These are phyloP conservation scores for Phragmatobia fuliginosa DNA, from an alignment of 2,888 invertebrate species.

Conservation along the genomic window DNA sequence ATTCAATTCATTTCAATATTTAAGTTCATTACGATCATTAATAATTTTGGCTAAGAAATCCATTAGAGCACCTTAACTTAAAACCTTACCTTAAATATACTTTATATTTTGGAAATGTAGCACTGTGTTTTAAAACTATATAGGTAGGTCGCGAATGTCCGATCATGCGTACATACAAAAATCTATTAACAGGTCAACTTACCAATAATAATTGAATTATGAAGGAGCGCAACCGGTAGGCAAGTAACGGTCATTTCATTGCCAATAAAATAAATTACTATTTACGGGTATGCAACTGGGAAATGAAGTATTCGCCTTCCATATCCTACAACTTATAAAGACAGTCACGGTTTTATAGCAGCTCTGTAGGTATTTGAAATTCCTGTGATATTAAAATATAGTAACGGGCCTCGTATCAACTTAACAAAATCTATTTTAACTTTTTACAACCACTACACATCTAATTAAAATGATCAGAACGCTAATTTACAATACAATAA, in stretches of 20 bases:
- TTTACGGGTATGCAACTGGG: constrained; percentile 51
- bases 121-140: not conserved
- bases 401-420: constrained; percentile 31
- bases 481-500: constrained; percentile 26
- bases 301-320: constrained; percentile 45
- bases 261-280: constrained; percentile 63
- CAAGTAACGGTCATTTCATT: constrained; percentile 56
- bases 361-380: constrained; percentile 30
- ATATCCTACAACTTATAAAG: constrained; percentile 49
- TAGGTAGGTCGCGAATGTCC: too few relatives aligned
- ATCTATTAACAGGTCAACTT: not conserved
- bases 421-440: constrained; percentile 27
- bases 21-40: not conserved
- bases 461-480: constrained; percentile 43
- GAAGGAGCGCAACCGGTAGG: constrained; percentile 38
- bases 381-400: constrained; percentile 38
- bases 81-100: not conserved
- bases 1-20: not conserved
- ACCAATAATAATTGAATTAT: constrained; percentile 18
- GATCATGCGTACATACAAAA: constrained; percentile 24
- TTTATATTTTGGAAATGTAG: not conserved
- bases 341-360: constrained; percentile 40
- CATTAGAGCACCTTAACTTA: not conserved
- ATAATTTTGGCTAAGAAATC: not conserved
- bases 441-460: constrained; percentile 38